Percentiles rank a stretch among this genome's conserved stretches.
Evolutionary conservation across 2,888 invertebrate genomes (phyloP).

Genomic region (Podabrus alpinus): DNA sequence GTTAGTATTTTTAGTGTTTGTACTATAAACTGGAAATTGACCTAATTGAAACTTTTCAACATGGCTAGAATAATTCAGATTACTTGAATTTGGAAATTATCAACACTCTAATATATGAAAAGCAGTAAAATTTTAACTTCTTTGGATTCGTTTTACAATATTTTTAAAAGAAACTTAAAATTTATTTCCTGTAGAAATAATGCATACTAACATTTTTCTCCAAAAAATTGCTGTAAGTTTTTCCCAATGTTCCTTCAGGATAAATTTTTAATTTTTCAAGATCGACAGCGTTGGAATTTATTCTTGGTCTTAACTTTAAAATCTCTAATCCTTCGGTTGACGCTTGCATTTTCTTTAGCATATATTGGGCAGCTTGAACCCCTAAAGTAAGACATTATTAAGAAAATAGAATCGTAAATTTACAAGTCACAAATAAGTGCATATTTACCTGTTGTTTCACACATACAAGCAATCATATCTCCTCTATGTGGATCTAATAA

Average conservation of each 20-base stretch:
- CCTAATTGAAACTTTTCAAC: too few relatives aligned
- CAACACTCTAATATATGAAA: too few relatives aligned
- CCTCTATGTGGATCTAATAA: conserved; percentile 79
- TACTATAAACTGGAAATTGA: too few relatives aligned
- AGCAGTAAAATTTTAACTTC: too few relatives aligned
- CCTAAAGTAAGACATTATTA: conserved; percentile 42
- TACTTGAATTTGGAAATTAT: too few relatives aligned
- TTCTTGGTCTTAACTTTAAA: conserved; percentile 77
- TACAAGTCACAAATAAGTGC: not conserved
- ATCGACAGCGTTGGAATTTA: conserved; percentile 82
- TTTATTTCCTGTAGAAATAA: too few relatives aligned
- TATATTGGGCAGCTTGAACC: conserved; percentile 68
- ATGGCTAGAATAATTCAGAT: too few relatives aligned
- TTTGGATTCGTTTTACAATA: too few relatives aligned
- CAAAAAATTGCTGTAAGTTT: conserved; percentile 83
- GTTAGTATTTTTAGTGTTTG: too few relatives aligned
- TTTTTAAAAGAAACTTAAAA: too few relatives aligned
- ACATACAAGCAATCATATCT: conserved; percentile 94
- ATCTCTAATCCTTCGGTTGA: conserved; percentile 80
- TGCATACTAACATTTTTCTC: conserved; percentile 65
- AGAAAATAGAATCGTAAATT: not conserved
- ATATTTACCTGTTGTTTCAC: conserved; percentile 80
- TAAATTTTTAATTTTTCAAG: conserved; percentile 70
- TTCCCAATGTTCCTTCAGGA: conserved; percentile 83
- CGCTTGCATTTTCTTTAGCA: conserved; percentile 75